These are phyloP conservation scores for Solenodon paradoxus DNA, from an alignment of 2,113 vertebrate species.

Conservation along the genomic window DNA sequence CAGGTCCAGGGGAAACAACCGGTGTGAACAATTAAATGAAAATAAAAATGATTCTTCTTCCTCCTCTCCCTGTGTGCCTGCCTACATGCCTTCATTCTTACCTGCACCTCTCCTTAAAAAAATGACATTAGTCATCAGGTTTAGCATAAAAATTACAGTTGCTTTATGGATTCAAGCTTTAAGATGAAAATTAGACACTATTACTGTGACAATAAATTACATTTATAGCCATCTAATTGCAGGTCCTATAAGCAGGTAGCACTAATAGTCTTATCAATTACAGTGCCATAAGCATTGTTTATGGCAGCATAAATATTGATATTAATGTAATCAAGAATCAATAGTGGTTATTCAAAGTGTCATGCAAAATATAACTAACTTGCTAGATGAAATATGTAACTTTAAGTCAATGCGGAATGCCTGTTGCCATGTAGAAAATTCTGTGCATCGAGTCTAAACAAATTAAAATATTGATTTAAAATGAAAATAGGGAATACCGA, in stretches of 20 bases:
- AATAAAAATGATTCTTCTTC: no score
- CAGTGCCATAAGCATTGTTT: conserved; percentile 68
- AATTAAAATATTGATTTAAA: conserved; percentile 41
- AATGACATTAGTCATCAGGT: conserved; percentile 8
- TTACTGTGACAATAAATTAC: conserved; percentile 63
- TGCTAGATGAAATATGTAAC: conserved; percentile 54
- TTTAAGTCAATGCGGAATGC: conserved; percentile 41
- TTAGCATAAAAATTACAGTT: not conserved
- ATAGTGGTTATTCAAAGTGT: conserved; percentile 65
- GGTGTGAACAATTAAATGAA: no score
- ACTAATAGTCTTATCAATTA: conserved; percentile 75
- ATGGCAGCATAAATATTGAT: conserved; percentile 69
- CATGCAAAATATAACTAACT: conserved; percentile 40
- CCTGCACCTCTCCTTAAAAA: no score
- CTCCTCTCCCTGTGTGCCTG: no score
- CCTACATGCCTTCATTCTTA: no score
- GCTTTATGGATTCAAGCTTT: conserved; percentile 48
- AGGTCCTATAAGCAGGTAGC: conserved; percentile 47
- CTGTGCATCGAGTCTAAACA: not conserved
- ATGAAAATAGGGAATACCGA: conserved; percentile 24
- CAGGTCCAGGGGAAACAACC: no score
- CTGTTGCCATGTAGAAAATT: conserved; percentile 23
- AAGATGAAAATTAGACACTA: conserved; percentile 40
- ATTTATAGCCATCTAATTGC: conserved; percentile 64
- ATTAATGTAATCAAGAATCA: conserved; percentile 70